Conservation (phyloP, 2,888 invertebrate genomes). For the Cosmia pyralina region DNA sequence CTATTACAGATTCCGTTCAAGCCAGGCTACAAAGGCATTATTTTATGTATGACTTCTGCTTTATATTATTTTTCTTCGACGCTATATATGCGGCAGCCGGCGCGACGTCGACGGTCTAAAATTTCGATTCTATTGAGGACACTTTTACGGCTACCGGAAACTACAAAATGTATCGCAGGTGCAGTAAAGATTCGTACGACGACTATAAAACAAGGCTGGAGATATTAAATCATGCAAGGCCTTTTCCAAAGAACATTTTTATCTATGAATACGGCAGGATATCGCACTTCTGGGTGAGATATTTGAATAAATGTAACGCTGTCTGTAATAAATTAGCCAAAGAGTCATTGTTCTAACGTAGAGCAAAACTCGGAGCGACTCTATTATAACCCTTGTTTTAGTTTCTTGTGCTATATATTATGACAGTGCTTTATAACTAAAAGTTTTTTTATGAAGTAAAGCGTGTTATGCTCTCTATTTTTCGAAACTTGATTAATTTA, state of each 20-base stretch:
- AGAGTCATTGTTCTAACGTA: slow-evolving; percentile 40
- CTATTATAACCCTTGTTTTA: slow-evolving; percentile 26
- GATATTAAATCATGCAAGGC: slow-evolving; percentile 49
- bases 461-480: background rate
- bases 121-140: slow-evolving; percentile 45
- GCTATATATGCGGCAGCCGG: slow-evolving; percentile 27
- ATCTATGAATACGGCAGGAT: slow-evolving; percentile 5
- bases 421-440: slow-evolving; percentile 10
- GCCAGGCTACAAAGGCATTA: slow-evolving; percentile 8
- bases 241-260: slow-evolving; percentile 36
- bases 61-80: slow-evolving; percentile 31
- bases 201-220: slow-evolving; percentile 41
- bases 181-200: slow-evolving; percentile 42
- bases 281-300: slow-evolving; percentile 4
- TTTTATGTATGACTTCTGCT: slow-evolving; percentile 24
- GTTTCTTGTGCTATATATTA: slow-evolving; percentile 22
- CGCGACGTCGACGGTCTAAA: slow-evolving; percentile 20
- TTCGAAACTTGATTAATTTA: background rate
- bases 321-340: slow-evolving; percentile 35
- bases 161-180: slow-evolving; percentile 46
- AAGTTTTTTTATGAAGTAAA: slow-evolving; percentile 3
- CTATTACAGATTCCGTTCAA: slow-evolving; percentile 5
- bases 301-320: slow-evolving; percentile 46
- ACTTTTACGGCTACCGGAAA: slow-evolving; percentile 46
- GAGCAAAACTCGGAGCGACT: slow-evolving; percentile 28